Evolutionary conservation across 2,888 invertebrate genomes (phyloP).

Genomic region (Leptogaster cylindrica): DNA sequence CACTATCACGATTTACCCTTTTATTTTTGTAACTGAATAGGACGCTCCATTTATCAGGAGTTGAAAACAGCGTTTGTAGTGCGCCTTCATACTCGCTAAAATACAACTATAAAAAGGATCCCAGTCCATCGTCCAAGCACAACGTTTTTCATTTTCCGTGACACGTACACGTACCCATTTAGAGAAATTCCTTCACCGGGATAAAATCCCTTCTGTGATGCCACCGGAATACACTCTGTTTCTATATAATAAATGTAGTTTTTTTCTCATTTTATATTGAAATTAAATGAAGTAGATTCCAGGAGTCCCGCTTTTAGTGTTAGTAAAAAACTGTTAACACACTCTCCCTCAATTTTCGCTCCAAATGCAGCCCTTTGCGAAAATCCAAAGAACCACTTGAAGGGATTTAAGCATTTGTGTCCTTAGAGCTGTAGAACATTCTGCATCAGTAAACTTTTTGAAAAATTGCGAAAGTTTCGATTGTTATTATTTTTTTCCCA

Average conservation of each 20-base stretch:
- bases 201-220: not conserved
- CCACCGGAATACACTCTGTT: not conserved
- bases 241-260: too few relatives aligned
- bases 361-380: not conserved
- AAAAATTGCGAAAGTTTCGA: conserved; percentile 3
- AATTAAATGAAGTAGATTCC: conserved; percentile 1
- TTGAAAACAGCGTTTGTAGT: too few relatives aligned
- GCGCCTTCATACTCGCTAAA: too few relatives aligned
- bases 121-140: too few relatives aligned
- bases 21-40: too few relatives aligned
- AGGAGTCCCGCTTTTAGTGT: not conserved
- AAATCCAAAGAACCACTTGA: not conserved
- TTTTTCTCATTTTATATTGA: conserved; percentile 1
- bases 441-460: not conserved
- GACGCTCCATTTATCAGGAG: too few relatives aligned
- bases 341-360: not conserved
- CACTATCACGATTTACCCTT: too few relatives aligned
- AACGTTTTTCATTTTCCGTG: conserved; percentile 4
- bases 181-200: not conserved
- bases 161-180: conserved; percentile 1
- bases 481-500: not conserved
- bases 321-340: not conserved
- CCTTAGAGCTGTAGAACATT: not conserved
- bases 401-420: too few relatives aligned
- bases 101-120: too few relatives aligned